Percentiles rank a stretch among this genome's conserved stretches.
These are phyloP conservation scores for Drosophila birchii DNA, from an alignment of 2,888 invertebrate species.

Conservation along the genomic window DNA sequence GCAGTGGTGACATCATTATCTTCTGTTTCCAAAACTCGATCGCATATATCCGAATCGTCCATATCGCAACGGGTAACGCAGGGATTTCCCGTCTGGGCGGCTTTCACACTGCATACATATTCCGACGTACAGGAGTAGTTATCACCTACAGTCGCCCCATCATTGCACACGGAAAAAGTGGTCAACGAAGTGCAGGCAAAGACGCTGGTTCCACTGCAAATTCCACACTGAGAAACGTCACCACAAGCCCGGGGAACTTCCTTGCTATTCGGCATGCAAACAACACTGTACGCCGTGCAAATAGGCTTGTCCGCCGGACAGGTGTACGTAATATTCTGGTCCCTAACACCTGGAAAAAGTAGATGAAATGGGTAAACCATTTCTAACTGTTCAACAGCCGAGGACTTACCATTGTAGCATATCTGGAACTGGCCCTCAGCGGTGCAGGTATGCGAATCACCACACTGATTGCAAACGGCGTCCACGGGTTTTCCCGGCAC, in stretches of 20 bases:
- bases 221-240: conserved; percentile 57
- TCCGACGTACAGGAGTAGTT: conserved; percentile 46
- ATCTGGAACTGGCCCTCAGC: conserved; percentile 52
- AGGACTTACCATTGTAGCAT: conserved; percentile 66
- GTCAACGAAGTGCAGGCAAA: conserved; percentile 71
- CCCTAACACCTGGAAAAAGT: conserved; percentile 38
- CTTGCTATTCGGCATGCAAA: conserved; percentile 46
- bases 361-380: background rate
- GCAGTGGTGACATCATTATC: conserved; percentile 2
- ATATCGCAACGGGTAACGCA: conserved; percentile 58
- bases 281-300: conserved; percentile 51
- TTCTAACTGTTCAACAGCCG: no score
- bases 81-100: conserved; percentile 9
- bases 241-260: conserved; percentile 55
- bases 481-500: conserved; percentile 28
- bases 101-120: conserved; percentile 58
- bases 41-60: conserved; percentile 51
- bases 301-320: conserved; percentile 60
- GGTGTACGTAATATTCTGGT: conserved; percentile 6
- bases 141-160: background rate
- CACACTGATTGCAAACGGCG: conserved; percentile 70
- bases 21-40: conserved; percentile 27
- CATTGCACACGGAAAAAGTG: conserved; percentile 63
- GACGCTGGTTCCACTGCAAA: conserved; percentile 29
- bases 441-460: conserved; percentile 62